phyloP scores from a whole-genome alignment of 2,888 invertebrate species.

The Pheosia tremula region DNA sequence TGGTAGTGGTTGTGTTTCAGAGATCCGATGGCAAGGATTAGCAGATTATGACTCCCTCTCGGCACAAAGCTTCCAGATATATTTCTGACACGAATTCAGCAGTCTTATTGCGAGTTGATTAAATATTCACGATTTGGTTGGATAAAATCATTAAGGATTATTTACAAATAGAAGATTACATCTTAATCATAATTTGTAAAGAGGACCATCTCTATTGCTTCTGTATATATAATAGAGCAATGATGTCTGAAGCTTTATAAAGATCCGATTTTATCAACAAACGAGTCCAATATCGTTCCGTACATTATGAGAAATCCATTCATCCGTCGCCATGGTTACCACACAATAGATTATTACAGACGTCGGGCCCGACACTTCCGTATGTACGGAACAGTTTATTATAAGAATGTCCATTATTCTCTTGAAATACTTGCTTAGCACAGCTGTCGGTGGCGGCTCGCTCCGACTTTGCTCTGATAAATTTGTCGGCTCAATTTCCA shows the following conservation, averaged over 20 bases:
- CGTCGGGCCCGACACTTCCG: slow-evolving; percentile 19
- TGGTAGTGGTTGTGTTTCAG: slow-evolving; percentile 25
- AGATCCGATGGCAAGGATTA: slow-evolving; percentile 38
- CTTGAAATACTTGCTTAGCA: slow-evolving; percentile 22
- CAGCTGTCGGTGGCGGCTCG: slow-evolving; percentile 26
- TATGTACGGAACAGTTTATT: slow-evolving; percentile 32
- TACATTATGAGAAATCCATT: slow-evolving; percentile 3
- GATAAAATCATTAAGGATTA: neutral
- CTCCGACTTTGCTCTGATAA: slow-evolving; percentile 16
- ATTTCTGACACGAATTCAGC: neutral
- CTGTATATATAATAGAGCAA: slow-evolving; percentile 9
- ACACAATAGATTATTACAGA: slow-evolving; percentile 29
- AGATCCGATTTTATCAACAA: neutral
- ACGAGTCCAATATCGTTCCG: neutral
- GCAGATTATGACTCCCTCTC: slow-evolving; percentile 43
- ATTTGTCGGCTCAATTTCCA: slow-evolving; percentile 13
- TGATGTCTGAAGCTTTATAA: neutral
- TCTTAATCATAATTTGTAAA: too few relatives aligned
- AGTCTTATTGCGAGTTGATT: neutral
- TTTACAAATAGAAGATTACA: neutral
- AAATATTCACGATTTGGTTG: neutral
- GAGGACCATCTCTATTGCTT: neutral
- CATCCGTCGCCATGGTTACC: slow-evolving; percentile 15
- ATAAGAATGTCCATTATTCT: slow-evolving; percentile 24
- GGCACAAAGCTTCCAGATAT: slow-evolving; percentile 37